Evolutionary conservation across 1,140 invertebrate genomes (phyloP).

Genomic region (Magallana angulata): DNA sequence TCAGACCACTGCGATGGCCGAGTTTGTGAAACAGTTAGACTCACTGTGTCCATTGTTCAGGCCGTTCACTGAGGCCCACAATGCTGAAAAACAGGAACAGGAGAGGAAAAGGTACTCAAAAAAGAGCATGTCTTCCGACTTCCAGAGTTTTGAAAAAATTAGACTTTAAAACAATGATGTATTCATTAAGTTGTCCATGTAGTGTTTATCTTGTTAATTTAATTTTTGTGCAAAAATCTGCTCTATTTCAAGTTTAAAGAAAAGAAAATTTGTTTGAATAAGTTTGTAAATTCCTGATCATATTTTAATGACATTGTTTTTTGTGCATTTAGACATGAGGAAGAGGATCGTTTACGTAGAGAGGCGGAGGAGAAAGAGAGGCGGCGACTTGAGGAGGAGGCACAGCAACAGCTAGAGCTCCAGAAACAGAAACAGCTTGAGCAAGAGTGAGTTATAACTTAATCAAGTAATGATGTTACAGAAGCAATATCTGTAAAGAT

Average conservation of each 20-base stretch:
- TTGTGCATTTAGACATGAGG: constrained; percentile 78
- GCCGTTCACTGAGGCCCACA: constrained; percentile 94
- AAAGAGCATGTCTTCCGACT: too few relatives aligned
- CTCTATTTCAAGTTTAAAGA: too few relatives aligned
- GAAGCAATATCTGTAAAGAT: too few relatives aligned
- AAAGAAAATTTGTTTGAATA: too few relatives aligned
- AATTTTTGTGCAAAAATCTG: too few relatives aligned
- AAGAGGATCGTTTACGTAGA: constrained; percentile 78
- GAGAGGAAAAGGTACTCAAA: constrained; percentile 82
- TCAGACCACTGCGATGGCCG: constrained; percentile 91
- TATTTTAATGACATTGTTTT: background rate
- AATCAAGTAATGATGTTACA: too few relatives aligned
- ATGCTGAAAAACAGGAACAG: constrained; percentile 89
- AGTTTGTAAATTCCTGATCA: background rate
- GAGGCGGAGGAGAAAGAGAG: constrained; percentile 84
- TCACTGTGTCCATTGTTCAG: constrained; percentile 92
- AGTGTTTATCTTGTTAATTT: too few relatives aligned
- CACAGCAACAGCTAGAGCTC: constrained; percentile 82
- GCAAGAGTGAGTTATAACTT: constrained; percentile 76
- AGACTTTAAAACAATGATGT: background rate
- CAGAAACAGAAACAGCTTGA: constrained; percentile 76
- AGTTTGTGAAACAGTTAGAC: constrained; percentile 93
- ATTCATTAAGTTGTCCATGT: too few relatives aligned
- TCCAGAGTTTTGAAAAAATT: background rate
- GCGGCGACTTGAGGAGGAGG: constrained; percentile 82